Conservation (phyloP, 2,888 invertebrate species). For the Teinopalpus imperialis region DNA sequence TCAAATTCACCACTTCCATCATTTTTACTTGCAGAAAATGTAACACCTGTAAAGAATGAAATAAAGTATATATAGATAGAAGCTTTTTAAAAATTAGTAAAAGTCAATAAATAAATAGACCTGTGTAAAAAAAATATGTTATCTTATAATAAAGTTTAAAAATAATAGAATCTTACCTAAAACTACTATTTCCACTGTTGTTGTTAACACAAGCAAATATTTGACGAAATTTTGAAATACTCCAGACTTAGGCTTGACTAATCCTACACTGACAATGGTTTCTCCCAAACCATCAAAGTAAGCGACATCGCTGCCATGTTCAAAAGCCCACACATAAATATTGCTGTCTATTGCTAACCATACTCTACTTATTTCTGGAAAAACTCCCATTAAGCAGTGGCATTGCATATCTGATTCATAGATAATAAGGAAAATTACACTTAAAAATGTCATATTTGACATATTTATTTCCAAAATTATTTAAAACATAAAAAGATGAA, state of each 20-base stretch:
- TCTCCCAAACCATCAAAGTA: conserved; percentile 98
- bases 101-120: background rate
- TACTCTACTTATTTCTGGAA: conserved; percentile 97
- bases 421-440: conserved; percentile 37
- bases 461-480: too few species aligned
- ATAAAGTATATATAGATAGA: too few species aligned
- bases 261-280: conserved; percentile 95
- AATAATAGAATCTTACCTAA: conserved; percentile 89
- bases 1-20: conserved; percentile 75
- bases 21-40: conserved; percentile 76
- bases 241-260: conserved; percentile 93
- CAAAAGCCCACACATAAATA: conserved; percentile 99
- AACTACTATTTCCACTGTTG: conserved; percentile 96
- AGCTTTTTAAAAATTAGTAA: too few species aligned
- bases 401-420: conserved; percentile 92
- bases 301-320: conserved; percentile 96
- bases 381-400: conserved; percentile 98
- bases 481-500: too few species aligned
- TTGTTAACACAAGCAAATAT: conserved; percentile 94
- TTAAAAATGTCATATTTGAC: too few species aligned
- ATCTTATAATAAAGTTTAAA: too few species aligned
- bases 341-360: conserved; percentile 99
- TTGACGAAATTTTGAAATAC: conserved; percentile 96
- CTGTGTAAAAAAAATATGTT: conserved; percentile 2
- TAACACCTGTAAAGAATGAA: conserved; percentile 61